These are phyloP conservation scores for Hofmannophila pseudospretella DNA, from an alignment of 2,888 invertebrate species.

Conservation along the genomic window DNA sequence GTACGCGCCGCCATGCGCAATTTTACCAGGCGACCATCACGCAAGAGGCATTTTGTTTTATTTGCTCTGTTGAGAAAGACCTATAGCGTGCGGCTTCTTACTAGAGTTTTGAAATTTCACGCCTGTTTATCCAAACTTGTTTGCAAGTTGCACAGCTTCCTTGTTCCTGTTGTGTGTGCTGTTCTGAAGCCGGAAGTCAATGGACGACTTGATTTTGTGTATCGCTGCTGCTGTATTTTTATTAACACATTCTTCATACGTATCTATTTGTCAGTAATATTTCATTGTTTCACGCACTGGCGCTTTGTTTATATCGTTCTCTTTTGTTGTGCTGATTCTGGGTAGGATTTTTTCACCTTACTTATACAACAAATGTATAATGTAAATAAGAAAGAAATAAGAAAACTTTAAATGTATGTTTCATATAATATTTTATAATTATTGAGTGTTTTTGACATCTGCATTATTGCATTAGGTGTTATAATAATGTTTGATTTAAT, in stretches of 20 bases:
- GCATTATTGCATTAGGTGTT: no score
- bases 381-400: no score
- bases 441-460: no score
- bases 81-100: neutral
- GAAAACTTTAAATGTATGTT: no score
- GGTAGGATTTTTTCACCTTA: no score
- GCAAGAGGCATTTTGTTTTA: slow-evolving; percentile 21
- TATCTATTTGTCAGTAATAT: neutral
- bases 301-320: no score
- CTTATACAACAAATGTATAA: no score
- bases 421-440: no score
- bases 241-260: neutral
- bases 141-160: neutral
- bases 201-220: neutral
- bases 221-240: neutral
- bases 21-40: slow-evolving; percentile 49
- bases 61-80: slow-evolving; percentile 9
- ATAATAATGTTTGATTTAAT: no score
- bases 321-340: no score
- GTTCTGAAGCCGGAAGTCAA: neutral
- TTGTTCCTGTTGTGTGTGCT: neutral
- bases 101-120: slow-evolving; percentile 1
- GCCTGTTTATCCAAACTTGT: neutral
- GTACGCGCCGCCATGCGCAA: slow-evolving; percentile 52
- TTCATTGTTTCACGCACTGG: neutral